A percentile compares a stretch with the other conserved stretches of the same genome.
Conservation (phyloP, 2,113 vertebrate species). For the Planiliza haematocheilus region DNA sequence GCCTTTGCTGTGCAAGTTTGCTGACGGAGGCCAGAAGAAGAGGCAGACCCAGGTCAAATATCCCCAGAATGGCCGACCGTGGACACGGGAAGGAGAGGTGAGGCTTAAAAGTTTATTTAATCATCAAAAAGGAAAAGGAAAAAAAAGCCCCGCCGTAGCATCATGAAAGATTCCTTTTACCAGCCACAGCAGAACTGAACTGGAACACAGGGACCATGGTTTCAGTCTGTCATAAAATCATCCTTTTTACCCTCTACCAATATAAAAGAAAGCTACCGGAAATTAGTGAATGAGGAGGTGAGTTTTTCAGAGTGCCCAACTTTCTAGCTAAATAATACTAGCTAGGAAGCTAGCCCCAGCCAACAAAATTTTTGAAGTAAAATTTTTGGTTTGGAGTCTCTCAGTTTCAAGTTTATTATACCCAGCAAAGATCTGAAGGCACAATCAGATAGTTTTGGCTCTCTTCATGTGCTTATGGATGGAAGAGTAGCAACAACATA, state of each 20-base stretch:
- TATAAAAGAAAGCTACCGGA: conserved; percentile 21
- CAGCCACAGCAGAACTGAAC: background rate
- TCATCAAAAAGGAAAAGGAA: too few species aligned
- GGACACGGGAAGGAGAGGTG: conserved; percentile 98
- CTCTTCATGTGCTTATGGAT: too few species aligned
- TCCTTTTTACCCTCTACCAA: conserved; percentile 17
- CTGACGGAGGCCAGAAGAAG: conserved; percentile 99
- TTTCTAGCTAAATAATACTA: too few species aligned
- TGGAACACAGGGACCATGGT: conserved; percentile 10
- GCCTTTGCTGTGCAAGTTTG: conserved; percentile 98
- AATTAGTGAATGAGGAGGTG: too few species aligned
- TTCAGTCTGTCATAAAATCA: conserved; percentile 13
- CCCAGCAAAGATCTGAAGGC: too few species aligned
- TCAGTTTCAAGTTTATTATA: too few species aligned
- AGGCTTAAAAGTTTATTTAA: conserved; percentile 59
- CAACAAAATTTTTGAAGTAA: too few species aligned
- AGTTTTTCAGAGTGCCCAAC: background rate
- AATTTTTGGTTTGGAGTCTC: too few species aligned
- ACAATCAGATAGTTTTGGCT: too few species aligned
- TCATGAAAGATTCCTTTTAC: conserved; percentile 2
- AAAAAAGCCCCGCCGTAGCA: conserved; percentile 8
- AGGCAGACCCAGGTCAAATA: conserved; percentile 98
- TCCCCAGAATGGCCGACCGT: conserved; percentile 95
- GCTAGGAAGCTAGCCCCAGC: too few species aligned
- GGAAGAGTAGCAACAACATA: too few species aligned